phyloP scores from a whole-genome alignment of 1,140 invertebrate genomes.

The Periplaneta americana region DNA sequence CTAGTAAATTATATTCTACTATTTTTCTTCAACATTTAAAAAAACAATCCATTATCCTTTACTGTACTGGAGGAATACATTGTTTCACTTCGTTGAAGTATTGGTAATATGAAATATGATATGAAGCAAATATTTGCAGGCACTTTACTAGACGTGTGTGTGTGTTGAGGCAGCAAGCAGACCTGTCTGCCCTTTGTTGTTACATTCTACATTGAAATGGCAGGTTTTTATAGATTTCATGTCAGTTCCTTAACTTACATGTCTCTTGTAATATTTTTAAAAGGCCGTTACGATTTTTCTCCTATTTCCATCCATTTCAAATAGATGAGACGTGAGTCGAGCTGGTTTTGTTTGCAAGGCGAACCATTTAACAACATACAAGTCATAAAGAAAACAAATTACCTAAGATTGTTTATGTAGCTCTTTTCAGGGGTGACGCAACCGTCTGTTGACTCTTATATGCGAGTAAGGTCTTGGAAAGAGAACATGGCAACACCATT shows the following conservation, averaged over 20 bases:
- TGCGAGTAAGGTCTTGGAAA: too few species aligned
- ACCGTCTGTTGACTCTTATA: too few species aligned
- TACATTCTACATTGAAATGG: background rate
- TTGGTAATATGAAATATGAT: background rate
- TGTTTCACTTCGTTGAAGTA: too few species aligned
- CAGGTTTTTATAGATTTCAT: background rate
- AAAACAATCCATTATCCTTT: too few species aligned
- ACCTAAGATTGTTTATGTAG: background rate
- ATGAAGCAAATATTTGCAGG: background rate
- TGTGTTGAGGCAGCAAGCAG: background rate
- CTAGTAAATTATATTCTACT: too few species aligned
- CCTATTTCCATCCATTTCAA: background rate
- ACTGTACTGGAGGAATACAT: too few species aligned
- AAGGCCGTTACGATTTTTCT: background rate
- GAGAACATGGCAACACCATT: too few species aligned
- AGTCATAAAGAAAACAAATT: background rate
- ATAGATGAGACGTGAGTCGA: background rate
- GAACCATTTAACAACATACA: background rate
- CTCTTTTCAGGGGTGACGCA: background rate
- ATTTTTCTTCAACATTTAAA: too few species aligned
- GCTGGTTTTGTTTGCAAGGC: background rate
- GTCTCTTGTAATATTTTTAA: background rate
- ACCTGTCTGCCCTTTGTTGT: background rate
- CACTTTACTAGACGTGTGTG: background rate
- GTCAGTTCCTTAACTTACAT: background rate